These are phyloP conservation scores for Limenitis camilla DNA, from an alignment of 2,888 invertebrate species.

Conservation along the genomic window DNA sequence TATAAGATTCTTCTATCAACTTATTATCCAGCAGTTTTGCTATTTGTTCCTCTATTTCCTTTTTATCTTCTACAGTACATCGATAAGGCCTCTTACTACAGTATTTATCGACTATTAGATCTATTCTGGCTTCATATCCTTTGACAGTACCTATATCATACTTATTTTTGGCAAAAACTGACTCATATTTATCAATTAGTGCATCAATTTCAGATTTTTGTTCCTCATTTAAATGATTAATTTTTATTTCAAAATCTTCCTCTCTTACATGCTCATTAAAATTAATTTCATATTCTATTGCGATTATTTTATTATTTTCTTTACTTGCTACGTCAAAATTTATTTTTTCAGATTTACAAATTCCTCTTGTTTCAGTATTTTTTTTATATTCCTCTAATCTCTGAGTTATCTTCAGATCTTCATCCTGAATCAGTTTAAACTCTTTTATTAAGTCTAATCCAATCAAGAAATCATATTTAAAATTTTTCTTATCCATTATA, in stretches of 20 bases:
- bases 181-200: slow-evolving; percentile 2
- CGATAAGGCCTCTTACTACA: slow-evolving; percentile 19
- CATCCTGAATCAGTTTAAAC: too few species aligned
- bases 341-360: slow-evolving; percentile 3
- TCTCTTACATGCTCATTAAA: slow-evolving; percentile 15
- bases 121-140: slow-evolving; percentile 12
- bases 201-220: slow-evolving; percentile 6
- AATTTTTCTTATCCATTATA: too few species aligned
- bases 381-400: too few species aligned
- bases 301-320: too few species aligned
- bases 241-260: slow-evolving; percentile 8
- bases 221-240: slow-evolving; percentile 5
- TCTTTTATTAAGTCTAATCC: too few species aligned
- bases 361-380: slow-evolving; percentile 1
- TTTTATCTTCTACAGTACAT: slow-evolving; percentile 15
- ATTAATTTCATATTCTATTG: slow-evolving; percentile 7
- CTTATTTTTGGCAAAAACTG: slow-evolving; percentile 16
- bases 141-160: slow-evolving; percentile 16
- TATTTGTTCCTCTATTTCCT: slow-evolving; percentile 19
- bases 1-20: too few species aligned
- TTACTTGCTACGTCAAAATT: slow-evolving; percentile 2
- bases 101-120: slow-evolving; percentile 17
- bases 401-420: too few species aligned
- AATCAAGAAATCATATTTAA: too few species aligned
- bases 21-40: too few species aligned